Base-by-base conservation (phyloP, 92 coral and sea anemone species). In the Virgularia gustaviana region DNA sequence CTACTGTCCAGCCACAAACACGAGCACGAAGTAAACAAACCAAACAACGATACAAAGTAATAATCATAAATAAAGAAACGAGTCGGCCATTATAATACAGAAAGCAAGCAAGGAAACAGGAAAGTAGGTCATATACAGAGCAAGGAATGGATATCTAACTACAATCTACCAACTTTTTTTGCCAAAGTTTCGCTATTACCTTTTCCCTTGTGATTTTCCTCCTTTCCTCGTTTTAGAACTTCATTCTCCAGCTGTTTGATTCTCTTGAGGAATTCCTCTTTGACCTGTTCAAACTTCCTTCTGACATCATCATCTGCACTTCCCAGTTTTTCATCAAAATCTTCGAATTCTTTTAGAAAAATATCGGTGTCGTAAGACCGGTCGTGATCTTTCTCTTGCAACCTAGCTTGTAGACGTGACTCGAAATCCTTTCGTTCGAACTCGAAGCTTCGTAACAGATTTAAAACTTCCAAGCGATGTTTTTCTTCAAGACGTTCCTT, bases 361-460 rank as follows among this genome's bases (percentile, higher is more conserved):
- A 4, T 25, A 15, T 25, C n/a, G 3, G 55, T 47, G 20, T 47
- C 55, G 55, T 47, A 3, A 3, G 29, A 12, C 34, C 6, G 18
- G 18, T 86, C 92, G 6, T 41, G 30, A 72, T 92, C 88, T 27
- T 77, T 83, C 16, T 71, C 79, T 27, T 85, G 84, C 33, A 84
- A 51, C n/a, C 73, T 47, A 2, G 72, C 83, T 61, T 80, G 73
- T 54, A 75, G 82, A 43, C 76, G 70, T 18, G 79, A 80, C 70
- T 92, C 96, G 18, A 81, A 59, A 80, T 89, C 94, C 49, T 80
- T 80, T 38, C 80, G 84, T 59, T 92, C 98, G 75, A 89, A 87
- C 68, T 87, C 91, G 37, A 92, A 89, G 60, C 94, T 84, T 63
- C 85, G 84, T 5, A 92, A 66, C 19, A 86, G 86, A 43, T 82